A percentile compares a stretch with the other conserved stretches of the same genome.
Conservation (phyloP, 2,797 vertebrate genomes). For the Neosilurus mollespiculum region DNA sequence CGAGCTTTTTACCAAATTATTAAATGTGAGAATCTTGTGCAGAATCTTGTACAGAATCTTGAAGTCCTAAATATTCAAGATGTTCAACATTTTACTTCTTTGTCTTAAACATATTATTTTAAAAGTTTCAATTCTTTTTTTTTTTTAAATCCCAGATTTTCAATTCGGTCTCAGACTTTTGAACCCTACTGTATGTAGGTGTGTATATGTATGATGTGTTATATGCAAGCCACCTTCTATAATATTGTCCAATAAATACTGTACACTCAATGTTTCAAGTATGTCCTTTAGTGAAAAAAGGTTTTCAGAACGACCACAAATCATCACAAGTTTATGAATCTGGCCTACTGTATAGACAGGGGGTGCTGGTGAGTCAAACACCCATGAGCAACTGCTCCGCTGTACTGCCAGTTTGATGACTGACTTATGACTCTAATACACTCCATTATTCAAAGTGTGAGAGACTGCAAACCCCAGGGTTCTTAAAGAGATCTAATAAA, state of each 20-base stretch:
- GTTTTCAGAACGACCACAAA: not conserved
- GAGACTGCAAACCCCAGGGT: not conserved
- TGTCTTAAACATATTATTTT: not conserved
- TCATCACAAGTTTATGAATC: not conserved
- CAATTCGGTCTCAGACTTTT: not conserved
- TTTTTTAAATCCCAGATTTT: not conserved
- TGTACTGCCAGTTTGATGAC: not conserved
- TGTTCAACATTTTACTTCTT: not conserved
- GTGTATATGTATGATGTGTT: not conserved
- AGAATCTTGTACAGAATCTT: not conserved
- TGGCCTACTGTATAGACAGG: conserved; percentile 20
- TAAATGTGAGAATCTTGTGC: no score
- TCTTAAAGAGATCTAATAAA: not conserved
- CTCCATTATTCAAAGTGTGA: not conserved
- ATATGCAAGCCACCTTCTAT: not conserved
- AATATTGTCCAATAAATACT: conserved; percentile 22
- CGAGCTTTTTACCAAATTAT: not conserved
- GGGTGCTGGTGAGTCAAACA: conserved; percentile 34
- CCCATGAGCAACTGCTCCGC: not conserved
- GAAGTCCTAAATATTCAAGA: not conserved
- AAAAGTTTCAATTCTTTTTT: not conserved
- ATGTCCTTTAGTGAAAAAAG: not conserved
- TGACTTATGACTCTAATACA: not conserved
- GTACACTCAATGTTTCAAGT: not conserved
- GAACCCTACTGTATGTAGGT: not conserved